phyloP scores from a whole-genome alignment of 2,113 vertebrate species.

The Pica pica region DNA sequence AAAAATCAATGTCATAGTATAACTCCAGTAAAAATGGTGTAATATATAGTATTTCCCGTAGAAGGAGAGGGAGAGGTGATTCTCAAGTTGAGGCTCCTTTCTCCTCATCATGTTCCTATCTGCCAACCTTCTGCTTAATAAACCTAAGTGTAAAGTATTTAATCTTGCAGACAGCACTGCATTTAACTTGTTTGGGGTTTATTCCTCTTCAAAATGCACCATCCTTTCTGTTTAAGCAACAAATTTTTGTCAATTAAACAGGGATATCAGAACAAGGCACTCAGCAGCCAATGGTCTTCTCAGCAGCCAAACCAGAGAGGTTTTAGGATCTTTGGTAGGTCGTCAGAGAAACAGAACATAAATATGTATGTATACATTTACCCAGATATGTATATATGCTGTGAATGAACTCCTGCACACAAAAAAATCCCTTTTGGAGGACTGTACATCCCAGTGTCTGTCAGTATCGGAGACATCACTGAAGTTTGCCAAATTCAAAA shows the following conservation, averaged over 20 bases:
- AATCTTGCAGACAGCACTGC: neutral
- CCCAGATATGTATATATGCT: neutral
- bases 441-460: neutral
- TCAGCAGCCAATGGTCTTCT: neutral
- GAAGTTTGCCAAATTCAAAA: slow-evolving; percentile 31
- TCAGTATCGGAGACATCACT: neutral
- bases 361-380: neutral
- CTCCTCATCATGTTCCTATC: neutral
- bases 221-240: neutral
- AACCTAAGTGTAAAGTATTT: slow-evolving; percentile 4
- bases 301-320: neutral
- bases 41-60: neutral
- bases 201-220: neutral
- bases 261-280: neutral
- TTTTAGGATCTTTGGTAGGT: neutral
- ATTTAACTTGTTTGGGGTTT: neutral
- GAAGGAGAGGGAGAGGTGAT: neutral
- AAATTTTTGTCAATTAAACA: neutral
- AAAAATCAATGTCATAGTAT: neutral
- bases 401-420: neutral
- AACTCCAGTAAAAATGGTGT: neutral
- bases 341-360: neutral
- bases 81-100: neutral
- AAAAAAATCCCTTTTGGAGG: neutral
- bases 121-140: neutral